Evolutionary conservation across 2,113 vertebrate genomes (phyloP), one percentile per base, ranked within the genome.

Genomic region (Epinephelus lanceolatus): DNA sequence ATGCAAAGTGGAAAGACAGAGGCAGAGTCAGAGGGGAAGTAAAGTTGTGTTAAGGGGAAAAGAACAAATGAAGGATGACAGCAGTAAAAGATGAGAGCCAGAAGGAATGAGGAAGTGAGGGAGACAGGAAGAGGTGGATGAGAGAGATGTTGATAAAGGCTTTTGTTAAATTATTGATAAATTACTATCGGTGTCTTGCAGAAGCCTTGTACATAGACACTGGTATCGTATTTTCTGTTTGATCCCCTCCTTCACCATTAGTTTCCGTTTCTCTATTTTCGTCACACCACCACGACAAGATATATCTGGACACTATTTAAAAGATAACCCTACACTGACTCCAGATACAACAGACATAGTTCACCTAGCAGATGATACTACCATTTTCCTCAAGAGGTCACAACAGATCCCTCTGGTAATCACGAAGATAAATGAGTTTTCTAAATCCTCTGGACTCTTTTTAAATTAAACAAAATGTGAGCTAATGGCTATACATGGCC

Each of bases 11-110:
- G 60, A 19, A 78, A 13, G 30, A 55, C 51, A 45, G n/a, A 17
- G 33, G 40, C 23, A 30, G 61, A 67, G 19, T 69, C 21, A 15
- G 45, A 65, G 25, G 15, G 52, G 23, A 73, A 68, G 9, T 10
- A 81, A 45, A 23, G 11, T 52, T 79, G 30, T 68, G 63, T 75
- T 71, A 2, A 56, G 49, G 45, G 6, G 11, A 21, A 51, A 63
- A 65, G 27, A 88, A 72, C 23, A 75, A 80, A 78, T 62, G 65
- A 77, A 45, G 53, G 30, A 42, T 69, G n/a, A 60, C 19, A 30
- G 59, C 63, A 79, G 59, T 61, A 84, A 85, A 73, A 62, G 49
- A 75, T 74, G 23, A 71, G 60, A 61, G 80, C 78, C 55, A 76
- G 65, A 42, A 59, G 76, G 70, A 71, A 47, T 53, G 49, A 74